Conservation (phyloP, 2,113 vertebrate species). For the Vicugna pacos region DNA sequence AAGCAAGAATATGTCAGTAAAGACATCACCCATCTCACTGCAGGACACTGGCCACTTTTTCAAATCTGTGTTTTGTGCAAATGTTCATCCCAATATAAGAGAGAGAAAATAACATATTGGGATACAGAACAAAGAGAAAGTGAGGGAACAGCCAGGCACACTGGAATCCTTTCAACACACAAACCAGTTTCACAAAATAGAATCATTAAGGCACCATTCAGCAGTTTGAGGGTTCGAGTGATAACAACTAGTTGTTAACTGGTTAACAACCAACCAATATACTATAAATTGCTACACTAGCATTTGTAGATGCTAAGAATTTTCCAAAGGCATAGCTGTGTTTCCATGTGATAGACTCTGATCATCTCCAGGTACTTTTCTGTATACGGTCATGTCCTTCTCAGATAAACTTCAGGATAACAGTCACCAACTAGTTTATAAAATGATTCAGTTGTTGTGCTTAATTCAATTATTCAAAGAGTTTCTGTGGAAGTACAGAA, state of each 20-base stretch:
- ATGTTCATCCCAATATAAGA: not conserved
- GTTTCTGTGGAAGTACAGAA: not conserved
- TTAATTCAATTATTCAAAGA: not conserved
- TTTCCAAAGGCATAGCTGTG: not conserved
- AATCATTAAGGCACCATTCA: not conserved
- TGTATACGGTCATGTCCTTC: not conserved
- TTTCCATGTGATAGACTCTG: not conserved
- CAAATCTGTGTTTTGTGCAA: constrained; percentile 1
- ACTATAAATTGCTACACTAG: not conserved
- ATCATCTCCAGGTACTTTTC: not conserved
- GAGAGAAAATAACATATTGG: not conserved
- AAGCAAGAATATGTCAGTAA: constrained; percentile 12
- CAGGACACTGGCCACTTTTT: not conserved
- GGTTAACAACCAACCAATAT: not conserved
- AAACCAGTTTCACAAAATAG: not conserved
- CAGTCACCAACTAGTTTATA: not conserved
- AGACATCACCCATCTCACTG: not conserved
- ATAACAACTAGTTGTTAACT: not conserved
- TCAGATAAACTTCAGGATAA: not conserved
- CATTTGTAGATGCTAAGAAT: not conserved
- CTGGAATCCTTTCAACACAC: not conserved
- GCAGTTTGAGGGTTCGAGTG: not conserved
- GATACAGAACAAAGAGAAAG: not conserved
- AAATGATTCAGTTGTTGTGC: not conserved
- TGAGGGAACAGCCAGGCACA: not conserved